These are phyloP conservation scores for Toxotes chatareus DNA, from an alignment of 2,113 vertebrate genomes.

Conservation along the genomic window DNA sequence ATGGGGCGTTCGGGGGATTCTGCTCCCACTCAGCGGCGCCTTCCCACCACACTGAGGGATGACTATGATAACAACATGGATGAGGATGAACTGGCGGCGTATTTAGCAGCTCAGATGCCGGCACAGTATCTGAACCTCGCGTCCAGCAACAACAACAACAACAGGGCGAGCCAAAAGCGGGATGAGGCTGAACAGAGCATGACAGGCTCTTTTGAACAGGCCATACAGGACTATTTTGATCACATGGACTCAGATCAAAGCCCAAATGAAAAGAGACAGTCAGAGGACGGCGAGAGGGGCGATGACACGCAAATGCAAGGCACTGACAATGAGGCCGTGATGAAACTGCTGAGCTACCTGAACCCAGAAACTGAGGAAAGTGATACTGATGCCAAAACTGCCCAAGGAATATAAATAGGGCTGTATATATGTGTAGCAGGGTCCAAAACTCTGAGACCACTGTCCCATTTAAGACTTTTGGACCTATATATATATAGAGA, in stretches of 20 bases:
- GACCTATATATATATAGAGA: no score
- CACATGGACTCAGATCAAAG: conserved; percentile 82
- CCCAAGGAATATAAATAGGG: conserved; percentile 81
- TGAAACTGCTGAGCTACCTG: conserved; percentile 89
- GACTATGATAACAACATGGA: conserved; percentile 85
- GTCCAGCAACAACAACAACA: conserved; percentile 51
- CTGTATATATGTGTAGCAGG: background rate
- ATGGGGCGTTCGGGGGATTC: conserved; percentile 77
- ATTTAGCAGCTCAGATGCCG: conserved; percentile 88
- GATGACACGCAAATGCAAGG: conserved; percentile 79
- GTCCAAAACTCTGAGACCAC: no score
- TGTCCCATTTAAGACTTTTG: no score
- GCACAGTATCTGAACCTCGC: conserved; percentile 84
- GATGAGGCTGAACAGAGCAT: conserved; percentile 75
- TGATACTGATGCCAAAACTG: conserved; percentile 83
- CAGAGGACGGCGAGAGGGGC: conserved; percentile 67
- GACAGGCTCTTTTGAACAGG: conserved; percentile 82
- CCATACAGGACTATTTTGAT: conserved; percentile 86
- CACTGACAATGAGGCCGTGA: conserved; percentile 89
- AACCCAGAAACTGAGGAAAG: conserved; percentile 89
- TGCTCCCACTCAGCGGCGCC: conserved; percentile 75
- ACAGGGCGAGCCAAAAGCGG: conserved; percentile 81
- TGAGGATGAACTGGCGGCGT: conserved; percentile 90
- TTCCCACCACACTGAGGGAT: conserved; percentile 80
- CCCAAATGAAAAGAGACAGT: conserved; percentile 81